Percentiles rank a stretch among this genome's conserved stretches.
phyloP scores from a whole-genome alignment of 2,797 vertebrate species.

The Acipenser ruthenus region DNA sequence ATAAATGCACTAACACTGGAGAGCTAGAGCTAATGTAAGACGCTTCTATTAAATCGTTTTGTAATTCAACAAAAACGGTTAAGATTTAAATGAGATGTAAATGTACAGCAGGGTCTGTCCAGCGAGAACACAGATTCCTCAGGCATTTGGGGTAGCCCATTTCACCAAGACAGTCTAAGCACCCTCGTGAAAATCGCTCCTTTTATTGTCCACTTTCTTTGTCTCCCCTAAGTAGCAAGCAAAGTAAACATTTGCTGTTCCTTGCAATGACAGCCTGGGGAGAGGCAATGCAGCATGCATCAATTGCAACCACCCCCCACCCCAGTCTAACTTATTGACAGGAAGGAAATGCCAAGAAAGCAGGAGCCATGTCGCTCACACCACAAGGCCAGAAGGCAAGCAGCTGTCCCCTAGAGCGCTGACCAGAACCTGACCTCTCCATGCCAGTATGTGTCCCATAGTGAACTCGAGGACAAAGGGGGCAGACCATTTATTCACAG shows the following conservation, averaged over 20 bases:
- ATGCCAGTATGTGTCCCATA: not conserved
- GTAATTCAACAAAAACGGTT: too few species aligned
- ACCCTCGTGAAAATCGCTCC: conserved; percentile 24
- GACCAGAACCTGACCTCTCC: conserved; percentile 50
- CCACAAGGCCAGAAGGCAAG: conserved; percentile 51
- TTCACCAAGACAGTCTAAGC: conserved; percentile 24
- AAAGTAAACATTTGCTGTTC: conserved; percentile 26
- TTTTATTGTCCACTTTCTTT: conserved; percentile 9
- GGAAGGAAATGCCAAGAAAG: conserved; percentile 58
- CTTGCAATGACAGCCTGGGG: conserved; percentile 28
- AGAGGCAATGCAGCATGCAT: conserved; percentile 17
- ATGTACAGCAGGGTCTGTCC: conserved; percentile 15
- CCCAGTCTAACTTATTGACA: conserved; percentile 38
- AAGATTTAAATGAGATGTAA: too few species aligned
- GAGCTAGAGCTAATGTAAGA: too few species aligned
- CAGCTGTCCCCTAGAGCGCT: conserved; percentile 58
- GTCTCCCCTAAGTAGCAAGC: conserved; percentile 25
- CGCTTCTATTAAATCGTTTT: too few species aligned
- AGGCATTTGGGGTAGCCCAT: conserved; percentile 26
- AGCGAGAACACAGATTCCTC: conserved; percentile 24
- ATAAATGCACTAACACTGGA: too few species aligned
- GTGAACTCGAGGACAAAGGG: not conserved
- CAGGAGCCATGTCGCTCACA: conserved; percentile 17
- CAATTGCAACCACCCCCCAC: conserved; percentile 37
- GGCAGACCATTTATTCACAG: not conserved